These are phyloP conservation scores for Patella vulgata DNA, from an alignment of 1,140 invertebrate species.

Conservation along the genomic window DNA sequence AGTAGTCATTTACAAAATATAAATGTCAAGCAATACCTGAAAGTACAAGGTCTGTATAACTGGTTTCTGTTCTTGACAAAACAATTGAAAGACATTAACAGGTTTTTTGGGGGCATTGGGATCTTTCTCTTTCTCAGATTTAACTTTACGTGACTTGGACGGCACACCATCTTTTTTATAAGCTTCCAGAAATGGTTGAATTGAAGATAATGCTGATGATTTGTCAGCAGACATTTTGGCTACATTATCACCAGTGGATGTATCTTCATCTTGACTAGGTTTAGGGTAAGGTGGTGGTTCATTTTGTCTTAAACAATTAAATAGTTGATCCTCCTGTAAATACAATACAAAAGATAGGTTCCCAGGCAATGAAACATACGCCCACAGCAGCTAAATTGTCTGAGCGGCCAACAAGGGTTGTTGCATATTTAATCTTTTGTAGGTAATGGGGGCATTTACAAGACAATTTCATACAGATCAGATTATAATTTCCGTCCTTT, in stretches of 20 bases:
- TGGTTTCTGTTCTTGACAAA: slow-evolving; percentile 53
- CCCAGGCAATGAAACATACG: too few relatives aligned
- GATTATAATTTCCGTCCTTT: too few relatives aligned
- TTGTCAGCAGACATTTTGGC: slow-evolving; percentile 11
- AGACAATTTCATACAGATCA: too few relatives aligned
- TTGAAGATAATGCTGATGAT: slow-evolving; percentile 36
- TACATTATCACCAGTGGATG: slow-evolving; percentile 2
- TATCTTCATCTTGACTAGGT: slow-evolving; percentile 22
- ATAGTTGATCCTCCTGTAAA: slow-evolving; percentile 53
- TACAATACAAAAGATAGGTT: neutral
- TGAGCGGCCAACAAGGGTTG: too few relatives aligned
- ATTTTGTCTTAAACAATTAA: slow-evolving; percentile 30
- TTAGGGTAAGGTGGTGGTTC: slow-evolving; percentile 19
- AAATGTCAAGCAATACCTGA: slow-evolving; percentile 52
- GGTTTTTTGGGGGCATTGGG: slow-evolving; percentile 52
- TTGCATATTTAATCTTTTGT: too few relatives aligned
- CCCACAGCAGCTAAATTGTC: too few relatives aligned
- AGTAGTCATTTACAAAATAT: too few relatives aligned
- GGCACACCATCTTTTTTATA: too few relatives aligned
- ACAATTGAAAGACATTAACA: slow-evolving; percentile 60
- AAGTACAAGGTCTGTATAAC: slow-evolving; percentile 55
- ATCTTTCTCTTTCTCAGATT: slow-evolving; percentile 40
- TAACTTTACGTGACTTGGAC: slow-evolving; percentile 24
- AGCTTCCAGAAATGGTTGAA: slow-evolving; percentile 42
- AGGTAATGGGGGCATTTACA: too few relatives aligned